Evolutionary conservation across 2,888 invertebrate species (phyloP).

Genomic region (Globia sparganii): DNA sequence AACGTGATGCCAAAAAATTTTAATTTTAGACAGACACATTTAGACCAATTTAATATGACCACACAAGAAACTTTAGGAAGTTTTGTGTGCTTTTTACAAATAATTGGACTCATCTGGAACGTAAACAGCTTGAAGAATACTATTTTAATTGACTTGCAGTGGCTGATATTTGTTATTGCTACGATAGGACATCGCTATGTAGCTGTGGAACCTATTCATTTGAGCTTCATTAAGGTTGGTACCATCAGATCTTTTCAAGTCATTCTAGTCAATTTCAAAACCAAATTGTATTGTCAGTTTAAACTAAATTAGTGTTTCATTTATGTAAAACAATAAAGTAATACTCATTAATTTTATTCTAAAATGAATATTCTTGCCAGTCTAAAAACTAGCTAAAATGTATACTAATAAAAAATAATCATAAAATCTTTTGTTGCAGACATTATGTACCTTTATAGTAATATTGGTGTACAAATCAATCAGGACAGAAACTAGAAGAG

Average conservation of each 20-base stretch:
- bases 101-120: constrained; percentile 83
- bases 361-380: not conserved
- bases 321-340: not conserved
- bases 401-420: constrained; percentile 21
- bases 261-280: not conserved
- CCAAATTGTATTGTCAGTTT: not conserved
- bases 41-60: constrained; percentile 76
- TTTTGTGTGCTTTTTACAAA: constrained; percentile 84
- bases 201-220: constrained; percentile 74
- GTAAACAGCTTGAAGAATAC: constrained; percentile 80
- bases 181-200: constrained; percentile 75
- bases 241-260: constrained; percentile 6
- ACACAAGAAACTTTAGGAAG: constrained; percentile 82
- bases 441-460: constrained; percentile 77
- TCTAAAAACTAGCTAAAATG: constrained; percentile 1
- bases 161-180: constrained; percentile 82
- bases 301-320: not conserved
- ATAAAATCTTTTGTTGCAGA: constrained; percentile 78
- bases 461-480: constrained; percentile 80
- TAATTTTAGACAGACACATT: constrained; percentile 73
- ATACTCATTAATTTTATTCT: constrained; percentile 29
- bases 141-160: constrained; percentile 82
- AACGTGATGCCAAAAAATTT: constrained; percentile 74
- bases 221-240: constrained; percentile 83
- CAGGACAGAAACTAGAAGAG: constrained; percentile 69